Evolutionary conservation across 2,797 vertebrate species (phyloP), one percentile per base, ranked within the genome.

Genomic region (Avahi laniger): DNA sequence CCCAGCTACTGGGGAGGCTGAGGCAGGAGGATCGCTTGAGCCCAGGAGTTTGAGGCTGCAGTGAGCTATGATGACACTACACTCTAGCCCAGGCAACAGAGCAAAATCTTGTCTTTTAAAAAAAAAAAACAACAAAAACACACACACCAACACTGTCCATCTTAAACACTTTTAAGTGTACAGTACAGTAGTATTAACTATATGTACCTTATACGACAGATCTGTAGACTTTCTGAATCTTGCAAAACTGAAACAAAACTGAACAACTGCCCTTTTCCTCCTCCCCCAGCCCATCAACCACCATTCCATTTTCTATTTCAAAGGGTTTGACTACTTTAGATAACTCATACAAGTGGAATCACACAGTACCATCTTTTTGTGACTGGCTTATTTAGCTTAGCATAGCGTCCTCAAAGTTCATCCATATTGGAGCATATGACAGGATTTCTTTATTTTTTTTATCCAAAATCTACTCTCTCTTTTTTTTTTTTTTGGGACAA

Each of bases 151-250:
- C 35, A 67, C 38, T 69, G 35, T n/a, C 33, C 73, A 52, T 35
- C 20, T 52, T 50, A 52, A 52, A 20, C 75, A 76, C 35, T 26
- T 28, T 28, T 3, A 50, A 87, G 41, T 1, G 7, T 3, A 9
- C 0, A 4, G 24, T 15, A 54, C 7, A 4, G 5, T 0, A 46
- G 5, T 11, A 17, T 7, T 43, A 48, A 35, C 35, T 33, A 17
- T 0, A 10, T 11, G 10, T 14, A 69, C 33, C 72, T 15, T 10
- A 10, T 20, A 63, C n/a, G 8, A 38, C 0, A 1, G 9, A 20
- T 13, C 69, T 87, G 85, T 17, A 52, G n/a, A 33, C 2, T 30
- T 52, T 35, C n/a, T 46, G 33, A 24, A 26, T 8, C 87, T 13
- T 61, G n/a, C 33, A 43, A 80, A 91, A 88, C 20, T 7, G 6